Evolutionary conservation across 2,797 vertebrate species (phyloP).

Genomic region (Pseudocheirus occidentalis): DNA sequence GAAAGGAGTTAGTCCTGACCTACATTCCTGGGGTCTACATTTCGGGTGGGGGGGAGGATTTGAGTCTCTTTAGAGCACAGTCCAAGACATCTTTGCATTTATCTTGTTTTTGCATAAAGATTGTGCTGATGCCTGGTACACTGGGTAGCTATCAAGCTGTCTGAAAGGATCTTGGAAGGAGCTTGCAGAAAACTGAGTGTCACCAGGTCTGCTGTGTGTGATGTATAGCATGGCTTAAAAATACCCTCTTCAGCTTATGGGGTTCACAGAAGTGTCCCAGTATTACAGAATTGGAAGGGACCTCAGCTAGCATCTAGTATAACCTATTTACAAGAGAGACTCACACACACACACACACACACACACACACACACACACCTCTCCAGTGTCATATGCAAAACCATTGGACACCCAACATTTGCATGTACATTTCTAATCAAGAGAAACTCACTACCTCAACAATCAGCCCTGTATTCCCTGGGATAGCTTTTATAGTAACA

Average conservation of each 20-base stretch:
- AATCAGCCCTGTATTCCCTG: background rate
- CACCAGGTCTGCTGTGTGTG: background rate
- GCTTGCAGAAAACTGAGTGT: background rate
- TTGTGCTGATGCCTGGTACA: background rate
- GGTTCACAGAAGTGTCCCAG: background rate
- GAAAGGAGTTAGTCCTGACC: background rate
- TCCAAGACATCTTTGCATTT: background rate
- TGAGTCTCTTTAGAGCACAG: background rate
- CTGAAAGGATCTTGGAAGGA: background rate
- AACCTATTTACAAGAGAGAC: background rate
- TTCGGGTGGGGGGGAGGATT: background rate
- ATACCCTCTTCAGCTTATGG: background rate
- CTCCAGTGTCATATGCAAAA: background rate
- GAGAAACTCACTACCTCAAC: background rate
- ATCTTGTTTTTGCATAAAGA: background rate
- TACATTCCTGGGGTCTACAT: background rate
- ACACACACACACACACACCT: no score
- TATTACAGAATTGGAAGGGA: background rate
- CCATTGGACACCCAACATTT: background rate
- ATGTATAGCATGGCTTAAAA: background rate
- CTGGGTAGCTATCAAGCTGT: background rate
- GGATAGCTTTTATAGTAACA: background rate
- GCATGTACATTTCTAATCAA: background rate
- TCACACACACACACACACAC: no score
- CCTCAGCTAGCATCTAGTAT: background rate